A percentile compares a stretch with the other conserved stretches of the same genome.
phyloP scores from a whole-genome alignment of 2,797 vertebrate species.

The Morus bassanus region DNA sequence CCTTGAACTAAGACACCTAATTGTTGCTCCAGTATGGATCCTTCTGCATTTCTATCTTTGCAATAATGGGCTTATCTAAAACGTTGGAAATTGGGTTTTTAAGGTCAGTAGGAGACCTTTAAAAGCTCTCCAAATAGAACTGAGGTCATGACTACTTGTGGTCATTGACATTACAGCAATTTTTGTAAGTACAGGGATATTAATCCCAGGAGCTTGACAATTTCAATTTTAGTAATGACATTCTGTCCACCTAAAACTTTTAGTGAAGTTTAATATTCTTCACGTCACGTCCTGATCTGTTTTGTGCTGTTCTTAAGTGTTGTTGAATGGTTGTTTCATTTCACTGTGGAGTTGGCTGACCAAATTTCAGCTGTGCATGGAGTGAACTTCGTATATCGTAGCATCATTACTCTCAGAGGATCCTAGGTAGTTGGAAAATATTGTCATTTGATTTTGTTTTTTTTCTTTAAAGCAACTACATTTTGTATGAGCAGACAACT shows the following conservation, averaged over 20 bases:
- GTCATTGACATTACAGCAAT: conserved; percentile 17
- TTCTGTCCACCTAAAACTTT: conserved; percentile 10
- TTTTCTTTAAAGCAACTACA: background rate
- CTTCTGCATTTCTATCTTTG: background rate
- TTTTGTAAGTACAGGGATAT: conserved; percentile 17
- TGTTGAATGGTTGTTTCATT: background rate
- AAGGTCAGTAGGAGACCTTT: conserved; percentile 53
- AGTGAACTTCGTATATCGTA: background rate
- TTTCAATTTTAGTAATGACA: conserved; percentile 24
- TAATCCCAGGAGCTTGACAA: conserved; percentile 27
- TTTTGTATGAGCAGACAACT: background rate
- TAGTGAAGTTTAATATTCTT: conserved; percentile 13
- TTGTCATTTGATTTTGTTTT: background rate
- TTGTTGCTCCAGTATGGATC: background rate
- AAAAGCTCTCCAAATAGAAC: conserved; percentile 45
- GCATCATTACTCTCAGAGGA: background rate
- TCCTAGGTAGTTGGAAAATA: background rate
- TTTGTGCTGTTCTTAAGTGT: background rate
- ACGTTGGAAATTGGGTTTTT: background rate
- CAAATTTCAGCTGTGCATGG: background rate
- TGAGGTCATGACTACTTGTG: conserved; percentile 24
- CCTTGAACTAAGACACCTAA: background rate
- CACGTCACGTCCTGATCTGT: background rate
- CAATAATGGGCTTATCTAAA: conserved; percentile 5
- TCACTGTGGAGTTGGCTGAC: background rate